A percentile compares a stretch with the other conserved stretches of the same genome.
phyloP scores from a whole-genome alignment of 2,888 invertebrate species.

The Amphiduros pacificus region DNA sequence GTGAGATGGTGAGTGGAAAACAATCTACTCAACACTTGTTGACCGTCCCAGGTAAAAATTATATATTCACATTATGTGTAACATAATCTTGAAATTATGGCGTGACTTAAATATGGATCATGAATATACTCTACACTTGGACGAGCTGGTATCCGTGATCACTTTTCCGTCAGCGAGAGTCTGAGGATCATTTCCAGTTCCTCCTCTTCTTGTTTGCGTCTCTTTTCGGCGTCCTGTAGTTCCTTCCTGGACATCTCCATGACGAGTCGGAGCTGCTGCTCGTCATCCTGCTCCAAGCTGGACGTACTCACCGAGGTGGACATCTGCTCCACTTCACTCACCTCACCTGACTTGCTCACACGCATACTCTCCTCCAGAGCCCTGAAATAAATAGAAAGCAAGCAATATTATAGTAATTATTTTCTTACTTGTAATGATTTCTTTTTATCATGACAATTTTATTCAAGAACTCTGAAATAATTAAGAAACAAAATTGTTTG shows the following conservation, averaged over 20 bases:
- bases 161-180: conserved; percentile 57
- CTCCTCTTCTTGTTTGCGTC: conserved; percentile 52
- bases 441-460: not conserved
- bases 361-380: conserved; percentile 60
- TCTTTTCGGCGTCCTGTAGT: conserved; percentile 38
- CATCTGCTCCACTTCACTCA: conserved; percentile 14
- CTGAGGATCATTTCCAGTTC: conserved; percentile 54
- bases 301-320: not conserved
- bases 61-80: too few relatives aligned
- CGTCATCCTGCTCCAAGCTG: conserved; percentile 31
- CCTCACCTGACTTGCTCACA: conserved; percentile 24
- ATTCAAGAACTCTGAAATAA: conserved; percentile 19
- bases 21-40: too few relatives aligned
- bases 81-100: too few relatives aligned
- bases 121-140: too few relatives aligned
- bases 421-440: not conserved
- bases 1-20: too few relatives aligned
- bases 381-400: conserved; percentile 34
- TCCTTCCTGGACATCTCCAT: conserved; percentile 53
- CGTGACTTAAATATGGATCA: too few relatives aligned
- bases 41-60: too few relatives aligned
- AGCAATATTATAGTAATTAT: not conserved
- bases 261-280: conserved; percentile 52
- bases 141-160: too few relatives aligned
- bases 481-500: too few relatives aligned